phyloP scores from a whole-genome alignment of 2,888 invertebrate species.

The Perdita meconis region DNA sequence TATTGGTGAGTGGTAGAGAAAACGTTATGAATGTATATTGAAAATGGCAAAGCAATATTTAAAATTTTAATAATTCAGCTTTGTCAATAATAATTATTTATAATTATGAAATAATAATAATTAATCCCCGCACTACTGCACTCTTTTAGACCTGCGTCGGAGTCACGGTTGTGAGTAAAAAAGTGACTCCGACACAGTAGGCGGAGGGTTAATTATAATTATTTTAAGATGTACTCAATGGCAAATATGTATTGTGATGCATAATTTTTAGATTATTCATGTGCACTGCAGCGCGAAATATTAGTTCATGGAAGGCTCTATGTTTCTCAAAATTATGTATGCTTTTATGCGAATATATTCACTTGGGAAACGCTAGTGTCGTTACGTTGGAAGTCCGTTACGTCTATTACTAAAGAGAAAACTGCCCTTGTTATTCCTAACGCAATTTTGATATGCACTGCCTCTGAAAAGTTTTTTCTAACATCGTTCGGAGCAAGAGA shows the following conservation, averaged over 20 bases:
- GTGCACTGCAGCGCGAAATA: slow-evolving; percentile 98
- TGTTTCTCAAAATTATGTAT: slow-evolving; percentile 97
- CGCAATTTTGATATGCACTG: slow-evolving; percentile 94
- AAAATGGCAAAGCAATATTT: too few relatives aligned
- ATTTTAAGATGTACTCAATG: too few relatives aligned
- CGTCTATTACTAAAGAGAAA: slow-evolving; percentile 97
- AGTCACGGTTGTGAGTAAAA: too few relatives aligned
- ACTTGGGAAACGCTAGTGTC: slow-evolving; percentile 96
- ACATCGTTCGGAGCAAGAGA: slow-evolving; percentile 97
- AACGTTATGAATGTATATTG: too few relatives aligned
- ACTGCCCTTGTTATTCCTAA: slow-evolving; percentile 98
- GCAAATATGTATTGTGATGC: slow-evolving; percentile 31
- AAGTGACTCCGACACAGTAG: too few relatives aligned
- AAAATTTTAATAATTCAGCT: too few relatives aligned
- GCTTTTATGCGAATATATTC: slow-evolving; percentile 99
- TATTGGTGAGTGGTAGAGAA: too few relatives aligned
- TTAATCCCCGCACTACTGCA: too few relatives aligned
- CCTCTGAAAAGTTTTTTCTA: slow-evolving; percentile 95
- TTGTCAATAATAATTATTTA: too few relatives aligned
- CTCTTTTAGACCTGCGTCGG: too few relatives aligned
- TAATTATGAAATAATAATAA: too few relatives aligned
- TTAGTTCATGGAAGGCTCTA: slow-evolving; percentile 97
- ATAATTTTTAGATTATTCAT: slow-evolving; percentile 94
- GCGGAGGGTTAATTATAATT: too few relatives aligned
- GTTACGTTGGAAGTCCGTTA: slow-evolving; percentile 95